These are phyloP conservation scores for Mormyrus hasselquistii DNA, from an alignment of 2,797 vertebrate genomes.

Conservation along the genomic window DNA sequence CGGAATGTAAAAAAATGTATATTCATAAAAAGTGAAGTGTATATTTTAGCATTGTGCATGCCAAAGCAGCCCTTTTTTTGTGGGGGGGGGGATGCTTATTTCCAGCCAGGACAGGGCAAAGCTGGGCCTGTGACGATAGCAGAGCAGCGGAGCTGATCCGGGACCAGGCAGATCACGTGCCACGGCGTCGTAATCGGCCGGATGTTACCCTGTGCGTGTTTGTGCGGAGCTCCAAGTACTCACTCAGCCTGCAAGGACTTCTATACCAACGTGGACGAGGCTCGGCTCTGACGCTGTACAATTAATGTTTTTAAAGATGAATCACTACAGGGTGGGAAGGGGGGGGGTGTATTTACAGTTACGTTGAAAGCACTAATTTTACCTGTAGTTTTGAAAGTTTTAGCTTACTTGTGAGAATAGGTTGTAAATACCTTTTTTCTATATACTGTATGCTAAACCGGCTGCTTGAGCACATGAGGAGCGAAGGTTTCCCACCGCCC, in stretches of 20 bases:
- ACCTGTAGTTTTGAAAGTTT: slow-evolving; percentile 75
- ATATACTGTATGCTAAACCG: slow-evolving; percentile 67
- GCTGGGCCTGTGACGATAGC: background rate
- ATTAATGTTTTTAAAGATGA: slow-evolving; percentile 57
- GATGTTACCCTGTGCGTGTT: background rate
- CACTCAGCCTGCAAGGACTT: background rate
- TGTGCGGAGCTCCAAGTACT: background rate
- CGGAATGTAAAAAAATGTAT: slow-evolving; percentile 50
- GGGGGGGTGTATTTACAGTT: slow-evolving; percentile 79
- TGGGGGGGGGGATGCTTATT: slow-evolving; percentile 24
- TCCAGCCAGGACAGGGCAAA: slow-evolving; percentile 11
- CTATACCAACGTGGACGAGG: slow-evolving; percentile 38
- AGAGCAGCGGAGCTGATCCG: background rate
- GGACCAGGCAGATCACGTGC: background rate
- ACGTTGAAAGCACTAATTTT: slow-evolving; percentile 96
- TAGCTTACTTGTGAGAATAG: slow-evolving; percentile 78
- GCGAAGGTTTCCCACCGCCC: slow-evolving; percentile 80
- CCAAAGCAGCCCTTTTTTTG: slow-evolving; percentile 38
- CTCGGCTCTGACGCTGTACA: slow-evolving; percentile 65
- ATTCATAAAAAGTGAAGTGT: slow-evolving; percentile 38
- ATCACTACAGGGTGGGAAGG: slow-evolving; percentile 56
- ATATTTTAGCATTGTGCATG: slow-evolving; percentile 43
- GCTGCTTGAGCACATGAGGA: slow-evolving; percentile 79
- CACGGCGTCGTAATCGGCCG: background rate
- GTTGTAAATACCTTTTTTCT: slow-evolving; percentile 82